Evolutionary conservation across 2,797 vertebrate genomes (phyloP).

Genomic region (Gobio occitaniae): DNA sequence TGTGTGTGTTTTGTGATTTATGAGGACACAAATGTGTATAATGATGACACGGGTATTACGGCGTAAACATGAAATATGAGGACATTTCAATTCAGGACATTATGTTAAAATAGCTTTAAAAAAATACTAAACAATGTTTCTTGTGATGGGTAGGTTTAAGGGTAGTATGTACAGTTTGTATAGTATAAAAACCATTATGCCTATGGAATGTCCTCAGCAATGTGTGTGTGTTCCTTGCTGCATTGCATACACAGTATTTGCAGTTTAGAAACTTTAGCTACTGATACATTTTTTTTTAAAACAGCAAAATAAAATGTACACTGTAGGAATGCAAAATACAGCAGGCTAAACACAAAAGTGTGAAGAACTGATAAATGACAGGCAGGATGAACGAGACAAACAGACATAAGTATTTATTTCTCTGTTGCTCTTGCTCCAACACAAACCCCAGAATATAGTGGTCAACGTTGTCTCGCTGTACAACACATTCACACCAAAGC

Average conservation of each 20-base stretch:
- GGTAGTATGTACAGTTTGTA: too few species aligned
- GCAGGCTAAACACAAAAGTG: background rate
- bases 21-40: too few species aligned
- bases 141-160: too few species aligned
- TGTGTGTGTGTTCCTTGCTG: background rate
- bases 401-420: slow-evolving; percentile 56
- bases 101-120: too few species aligned
- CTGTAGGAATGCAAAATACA: background rate
- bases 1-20: background rate
- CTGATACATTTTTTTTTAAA: too few species aligned
- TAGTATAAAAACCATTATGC: too few species aligned
- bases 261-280: background rate
- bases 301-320: background rate
- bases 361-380: slow-evolving; percentile 11
- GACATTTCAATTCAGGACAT: too few species aligned
- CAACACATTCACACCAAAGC: slow-evolving; percentile 75
- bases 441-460: slow-evolving; percentile 68
- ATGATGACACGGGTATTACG: too few species aligned
- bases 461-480: slow-evolving; percentile 81
- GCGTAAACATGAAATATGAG: too few species aligned
- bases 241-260: background rate
- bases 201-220: too few species aligned
- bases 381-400: slow-evolving; percentile 32
- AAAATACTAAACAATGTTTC: too few species aligned
- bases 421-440: slow-evolving; percentile 51